Base-by-base conservation (phyloP, 2,113 vertebrate species). In the Aplodontia rufa region DNA sequence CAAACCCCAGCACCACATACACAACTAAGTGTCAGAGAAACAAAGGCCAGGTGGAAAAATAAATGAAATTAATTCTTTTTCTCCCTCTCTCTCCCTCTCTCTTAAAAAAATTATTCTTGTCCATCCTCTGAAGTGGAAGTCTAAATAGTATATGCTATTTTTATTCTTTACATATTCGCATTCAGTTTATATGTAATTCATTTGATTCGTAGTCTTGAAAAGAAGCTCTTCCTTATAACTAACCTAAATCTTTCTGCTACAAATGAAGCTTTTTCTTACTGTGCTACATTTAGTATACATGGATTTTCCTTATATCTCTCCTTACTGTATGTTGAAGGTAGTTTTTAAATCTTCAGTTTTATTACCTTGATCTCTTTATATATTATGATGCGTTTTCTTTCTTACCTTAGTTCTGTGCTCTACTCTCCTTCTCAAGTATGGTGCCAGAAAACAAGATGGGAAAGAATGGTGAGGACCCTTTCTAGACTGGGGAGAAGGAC, bases 131-230 rank as follows among this genome's bases (percentile, higher is more conserved):
- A 91, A 76, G n/a, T 30, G 30, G 37, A 62, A 64, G 28, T 58
- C n/a, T 66, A 47, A 91, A 24, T 66, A 69, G 89, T 76, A 55
- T 6, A 83, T 37, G 1, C 16, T 16, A 3, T 35, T 76, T 84
- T 30, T 45, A 40, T 79, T 75, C 20, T 82, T 78, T 42, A 40
- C 8, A 58, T 92, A 58, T 35, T 30, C 26, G 11, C 58, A 26
- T 72, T 91, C 26, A 95, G 35, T 69, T 79, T 58, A 68, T 47
- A 71, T 11, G 24, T 1, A 88, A 49, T 45, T 62, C 5, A 51
- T 71, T 83, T 72, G 10, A 86, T 85, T 72, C 71, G 78, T 72
- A 60, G 78, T 11, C 51, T 47, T 89, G n/a, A 80, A 94, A 94
- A 85, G 17, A 19, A 82, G 3, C 6, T 85, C 32, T 82, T 76